Percentiles rank a stretch among this genome's conserved stretches.
phyloP scores from a whole-genome alignment of 1,140 invertebrate species.

The Hycleus phaleratus region DNA sequence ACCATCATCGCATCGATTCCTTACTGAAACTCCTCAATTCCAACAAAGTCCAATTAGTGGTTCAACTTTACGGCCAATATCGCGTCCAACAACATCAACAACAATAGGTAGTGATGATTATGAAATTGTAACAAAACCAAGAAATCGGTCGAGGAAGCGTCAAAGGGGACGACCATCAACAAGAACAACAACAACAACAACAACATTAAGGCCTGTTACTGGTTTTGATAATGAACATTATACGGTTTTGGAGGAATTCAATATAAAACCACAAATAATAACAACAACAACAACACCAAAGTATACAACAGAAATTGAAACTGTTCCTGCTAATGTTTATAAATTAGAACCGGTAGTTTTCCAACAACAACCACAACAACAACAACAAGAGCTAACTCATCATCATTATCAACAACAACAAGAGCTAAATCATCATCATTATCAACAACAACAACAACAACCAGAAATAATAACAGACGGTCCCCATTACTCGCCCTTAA shows the following conservation, averaged over 20 bases:
- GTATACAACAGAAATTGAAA: slow-evolving; percentile 12
- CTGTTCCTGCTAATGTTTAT: slow-evolving; percentile 22
- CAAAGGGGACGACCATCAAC: slow-evolving; percentile 10
- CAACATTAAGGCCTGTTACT: slow-evolving; percentile 9
- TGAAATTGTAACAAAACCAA: no score
- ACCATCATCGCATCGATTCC: no score
- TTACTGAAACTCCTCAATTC: no score
- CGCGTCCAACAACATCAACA: not conserved
- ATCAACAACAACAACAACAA: not conserved
- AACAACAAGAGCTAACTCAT: not conserved
- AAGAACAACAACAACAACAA: slow-evolving; percentile 2
- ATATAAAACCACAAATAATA: slow-evolving; percentile 6
- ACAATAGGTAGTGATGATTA: not conserved
- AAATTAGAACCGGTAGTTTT: not conserved
- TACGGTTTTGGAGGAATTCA: slow-evolving; percentile 32
- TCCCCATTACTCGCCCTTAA: slow-evolving; percentile 8
- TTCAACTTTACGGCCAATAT: slow-evolving; percentile 11
- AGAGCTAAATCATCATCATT: not conserved
- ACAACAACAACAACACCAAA: slow-evolving; percentile 1
- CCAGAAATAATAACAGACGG: slow-evolving; percentile 10
- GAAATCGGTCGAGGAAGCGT: no score
- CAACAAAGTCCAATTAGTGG: not conserved
- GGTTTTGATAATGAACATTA: slow-evolving; percentile 19
- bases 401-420: slow-evolving; percentile 24
- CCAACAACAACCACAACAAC: slow-evolving; percentile 1